These are phyloP conservation scores for Athetis lepigone DNA, from an alignment of 2,888 invertebrate genomes.

Conservation along the genomic window DNA sequence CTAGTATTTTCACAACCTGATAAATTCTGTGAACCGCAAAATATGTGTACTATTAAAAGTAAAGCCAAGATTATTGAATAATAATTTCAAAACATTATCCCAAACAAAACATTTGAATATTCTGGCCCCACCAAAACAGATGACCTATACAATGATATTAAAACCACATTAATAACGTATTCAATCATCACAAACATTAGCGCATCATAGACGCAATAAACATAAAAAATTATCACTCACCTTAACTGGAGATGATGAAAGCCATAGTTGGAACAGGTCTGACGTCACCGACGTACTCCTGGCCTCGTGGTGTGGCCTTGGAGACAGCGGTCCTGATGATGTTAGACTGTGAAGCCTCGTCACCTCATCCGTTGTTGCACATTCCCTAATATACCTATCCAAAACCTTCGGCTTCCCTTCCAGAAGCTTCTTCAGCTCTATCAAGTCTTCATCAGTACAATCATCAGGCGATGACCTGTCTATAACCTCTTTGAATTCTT, in stretches of 20 bases:
- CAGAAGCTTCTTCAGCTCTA: slow-evolving; percentile 81
- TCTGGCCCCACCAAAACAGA: slow-evolving; percentile 33
- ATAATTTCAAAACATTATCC: background rate
- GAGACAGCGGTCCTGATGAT: slow-evolving; percentile 87
- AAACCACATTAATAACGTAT: slow-evolving; percentile 43
- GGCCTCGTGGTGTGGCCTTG: slow-evolving; percentile 87
- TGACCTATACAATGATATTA: slow-evolving; percentile 27
- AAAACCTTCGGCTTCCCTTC: slow-evolving; percentile 92
- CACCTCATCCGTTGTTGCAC: slow-evolving; percentile 93
- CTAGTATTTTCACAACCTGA: background rate
- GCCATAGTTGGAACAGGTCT: slow-evolving; percentile 96
- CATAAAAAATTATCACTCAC: slow-evolving; percentile 79
- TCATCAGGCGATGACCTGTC: slow-evolving; percentile 84
- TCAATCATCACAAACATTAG: slow-evolving; percentile 39
- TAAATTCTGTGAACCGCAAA: background rate
- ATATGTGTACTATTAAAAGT: background rate
- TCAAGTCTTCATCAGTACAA: slow-evolving; percentile 83
- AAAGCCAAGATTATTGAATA: background rate
- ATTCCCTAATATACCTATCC: slow-evolving; percentile 94
- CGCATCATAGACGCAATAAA: slow-evolving; percentile 27
- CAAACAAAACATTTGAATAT: background rate
- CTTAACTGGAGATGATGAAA: slow-evolving; percentile 94
- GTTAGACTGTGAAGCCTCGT: slow-evolving; percentile 91
- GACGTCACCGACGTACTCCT: slow-evolving; percentile 94
- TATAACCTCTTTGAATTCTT: slow-evolving; percentile 83